Evolutionary conservation across 2,113 vertebrate genomes (phyloP), one percentile per base, ranked within the genome.

Genomic region (Anguilla rostrata): DNA sequence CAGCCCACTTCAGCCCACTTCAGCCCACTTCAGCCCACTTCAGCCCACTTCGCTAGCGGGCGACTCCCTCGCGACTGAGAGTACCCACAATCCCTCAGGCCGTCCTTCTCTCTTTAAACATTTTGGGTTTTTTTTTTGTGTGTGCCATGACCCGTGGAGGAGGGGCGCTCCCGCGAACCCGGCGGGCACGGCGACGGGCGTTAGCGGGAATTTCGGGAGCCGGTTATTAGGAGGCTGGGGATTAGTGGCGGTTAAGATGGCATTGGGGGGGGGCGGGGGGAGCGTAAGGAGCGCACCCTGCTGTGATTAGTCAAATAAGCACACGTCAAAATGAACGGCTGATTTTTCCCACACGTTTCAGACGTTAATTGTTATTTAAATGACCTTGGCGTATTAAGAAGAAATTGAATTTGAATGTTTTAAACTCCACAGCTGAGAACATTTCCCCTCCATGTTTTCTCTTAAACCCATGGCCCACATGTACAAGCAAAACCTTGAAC

Each of bases 231-330:
- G 57, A 60, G 63, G 83, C 57, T 84, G 83, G 29, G 6, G 15
- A 71, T 84, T 66, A 84, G 83, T 84, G 60, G 60, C 56, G n/a
- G 83, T 83, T 40, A 83, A 83, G 53, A 83, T 83, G 83, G 46
- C 83, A 16, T 1, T 34, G 0, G 34, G 34, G 34, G 34, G 34
- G 34, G 34, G 0, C 1, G 15, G 56, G 60, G 60, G 26, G 18
- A 20, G 22, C 11, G 22, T 66, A 22, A 22, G 18, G 18, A 26
- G 60, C 5, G 20, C 22, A 66, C 71, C 34, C 29, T 14, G 6
- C 1, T 3, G 26, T 9, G n/a, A 75, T 12, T 75, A 75, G 71
- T 75, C 5, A 34, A 11, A 75, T 29, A 75, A 75, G 71, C 71
- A 14, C n/a, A 12, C 34, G n/a, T 8, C 5, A 34, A 26, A 14